These are phyloP conservation scores for Copsychus sechellarum DNA, from an alignment of 2,113 vertebrate species.

Conservation along the genomic window DNA sequence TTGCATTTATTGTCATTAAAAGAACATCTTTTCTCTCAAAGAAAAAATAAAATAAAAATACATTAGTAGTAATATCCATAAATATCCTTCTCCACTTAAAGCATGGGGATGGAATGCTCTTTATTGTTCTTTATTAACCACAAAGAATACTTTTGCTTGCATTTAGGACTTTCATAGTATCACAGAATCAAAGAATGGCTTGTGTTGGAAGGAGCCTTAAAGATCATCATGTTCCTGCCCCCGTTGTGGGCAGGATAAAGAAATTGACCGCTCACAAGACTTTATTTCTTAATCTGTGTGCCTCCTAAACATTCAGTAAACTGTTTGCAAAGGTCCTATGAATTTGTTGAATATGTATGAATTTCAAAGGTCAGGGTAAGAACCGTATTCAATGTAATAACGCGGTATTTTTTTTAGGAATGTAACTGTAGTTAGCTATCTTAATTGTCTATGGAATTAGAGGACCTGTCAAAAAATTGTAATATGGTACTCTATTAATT, in stretches of 20 bases:
- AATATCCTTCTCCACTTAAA: background rate
- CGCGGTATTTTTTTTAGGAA: background rate
- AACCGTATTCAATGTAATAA: background rate
- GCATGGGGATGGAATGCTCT: background rate
- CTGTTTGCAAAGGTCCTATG: background rate
- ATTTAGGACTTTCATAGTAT: background rate
- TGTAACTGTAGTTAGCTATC: background rate
- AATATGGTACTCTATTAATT: background rate
- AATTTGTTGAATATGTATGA: background rate
- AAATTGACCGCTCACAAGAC: background rate
- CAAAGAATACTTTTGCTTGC: background rate
- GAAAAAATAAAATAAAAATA: background rate
- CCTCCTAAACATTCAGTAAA: background rate
- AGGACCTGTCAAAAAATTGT: background rate
- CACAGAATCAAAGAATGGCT: background rate
- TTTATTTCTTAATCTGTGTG: background rate
- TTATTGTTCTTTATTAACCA: background rate
- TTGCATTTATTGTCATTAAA: background rate
- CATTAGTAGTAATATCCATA: background rate
- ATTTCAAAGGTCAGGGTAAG: background rate
- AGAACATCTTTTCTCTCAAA: background rate
- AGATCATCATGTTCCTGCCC: background rate
- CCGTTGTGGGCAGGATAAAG: background rate
- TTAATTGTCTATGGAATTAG: background rate
- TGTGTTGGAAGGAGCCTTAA: background rate